Base-by-base conservation (phyloP, 2,888 invertebrate species). In the Caenorhabditis plicata region DNA sequence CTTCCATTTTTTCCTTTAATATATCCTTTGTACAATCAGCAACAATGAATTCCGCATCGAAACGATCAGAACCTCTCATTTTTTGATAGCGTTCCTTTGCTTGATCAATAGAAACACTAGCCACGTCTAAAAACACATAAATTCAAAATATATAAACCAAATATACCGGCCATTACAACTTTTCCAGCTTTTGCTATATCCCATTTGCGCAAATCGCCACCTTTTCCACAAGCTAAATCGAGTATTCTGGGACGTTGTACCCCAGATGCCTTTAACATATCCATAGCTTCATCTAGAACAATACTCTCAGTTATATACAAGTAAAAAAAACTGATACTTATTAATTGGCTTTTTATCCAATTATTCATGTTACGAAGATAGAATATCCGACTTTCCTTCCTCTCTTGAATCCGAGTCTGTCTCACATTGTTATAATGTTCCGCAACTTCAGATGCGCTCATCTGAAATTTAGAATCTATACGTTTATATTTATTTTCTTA, bases 171-270 rank as follows among this genome's bases (percentile, higher is more conserved):
- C 72, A 80, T 71, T 4, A 79, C 74, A 26, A 79, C 66, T 27
- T 63, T 66, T 13, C 54, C 48, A 5, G 71, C 72, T 17, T 56
- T 44, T 11, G 68, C 73, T 11, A 68, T 67, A 17, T 73, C 64
- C 76, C 96, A 99, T 83, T 99, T 99, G n/a, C 90, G 85, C 29
- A 98, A 85, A 83, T 99, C 98, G 2, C 98, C 98, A 19, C 98
- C 98, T 85, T 99, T 99, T 1, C 98, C 98, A 81, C 94, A 94
- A 74, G 94, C 92, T 85, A 98, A 88, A 82, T 98, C 98, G 46
- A 95, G 84, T 0, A 92, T 90, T 54, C 86, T 35, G 9, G 66
- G 64, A 8, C 54, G 20, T 19, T 22, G 23, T 4, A 55, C 46
- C 9, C 51, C 50, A 5, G 48, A 47, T 5, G 57, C 35, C 11